Evolutionary conservation across 92 coral and sea anemone genomes (phyloP).

Genomic region (Zoanthus solanderi): DNA sequence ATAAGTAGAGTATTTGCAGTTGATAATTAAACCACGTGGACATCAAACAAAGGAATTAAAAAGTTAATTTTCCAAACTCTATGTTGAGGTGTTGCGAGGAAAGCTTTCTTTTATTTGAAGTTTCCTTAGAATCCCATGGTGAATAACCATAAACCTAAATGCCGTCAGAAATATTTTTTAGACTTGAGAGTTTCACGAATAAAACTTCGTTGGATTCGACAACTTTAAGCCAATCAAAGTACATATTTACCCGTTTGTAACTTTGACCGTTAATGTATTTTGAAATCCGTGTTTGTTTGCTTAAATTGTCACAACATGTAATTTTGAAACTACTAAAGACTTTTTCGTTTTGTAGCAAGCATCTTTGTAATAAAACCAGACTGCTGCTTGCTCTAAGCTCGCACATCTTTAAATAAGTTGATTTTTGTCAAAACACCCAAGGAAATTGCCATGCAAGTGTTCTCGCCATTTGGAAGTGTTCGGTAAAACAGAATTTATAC

Average conservation of each 20-base stretch:
- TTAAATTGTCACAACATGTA: slow-evolving; percentile 13
- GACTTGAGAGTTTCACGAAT: no score
- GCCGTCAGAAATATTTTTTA: no score
- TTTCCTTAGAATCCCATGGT: background rate
- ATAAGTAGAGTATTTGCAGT: slow-evolving; percentile 22
- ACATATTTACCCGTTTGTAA: slow-evolving; percentile 38
- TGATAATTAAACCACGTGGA: slow-evolving; percentile 49
- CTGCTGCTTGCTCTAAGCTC: background rate
- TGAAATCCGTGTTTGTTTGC: slow-evolving; percentile 42
- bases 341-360: background rate
- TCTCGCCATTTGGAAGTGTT: background rate
- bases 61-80: slow-evolving; percentile 15
- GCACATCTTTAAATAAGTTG: background rate
- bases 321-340: background rate
- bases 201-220: background rate
- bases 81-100: slow-evolving; percentile 7
- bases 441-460: no score
- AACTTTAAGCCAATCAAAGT: background rate
- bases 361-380: background rate
- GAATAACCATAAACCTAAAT: background rate
- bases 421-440: background rate
- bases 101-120: background rate
- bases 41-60: slow-evolving; percentile 44
- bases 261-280: slow-evolving; percentile 6
- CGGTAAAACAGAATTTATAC: background rate